Evolutionary conservation across 2,888 invertebrate genomes (phyloP), one percentile per base, ranked within the genome.

Genomic region (Cryptus armator): DNA sequence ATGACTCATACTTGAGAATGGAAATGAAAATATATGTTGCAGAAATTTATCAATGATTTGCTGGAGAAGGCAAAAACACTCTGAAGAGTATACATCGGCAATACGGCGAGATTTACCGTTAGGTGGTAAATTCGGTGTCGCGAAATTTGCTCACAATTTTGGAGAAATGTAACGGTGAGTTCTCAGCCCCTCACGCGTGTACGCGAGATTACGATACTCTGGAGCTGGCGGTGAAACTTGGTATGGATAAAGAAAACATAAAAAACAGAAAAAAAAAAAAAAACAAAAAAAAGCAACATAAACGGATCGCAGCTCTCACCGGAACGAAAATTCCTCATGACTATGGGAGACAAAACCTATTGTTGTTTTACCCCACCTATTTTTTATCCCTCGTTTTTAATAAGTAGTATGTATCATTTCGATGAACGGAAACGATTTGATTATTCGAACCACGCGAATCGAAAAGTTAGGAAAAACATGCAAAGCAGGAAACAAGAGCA

Each of bases 21-120:
- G 37, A n/a, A 59, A 56, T 29, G 29, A 6, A 43, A 19, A 59
- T 62, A 12, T 93, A 91, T 90, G 91, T 96, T 96, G 84, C 95
- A 97, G 97, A 98, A 97, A 96, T 98, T 98, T 94, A 97, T 98
- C 94, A 97, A 97, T 93, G 98, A 98, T 94, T 95, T 98, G 93
- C 95, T 98, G 94, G 97, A 97, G 94, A 97, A 97, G 94, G 97
- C 97, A 93, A 98, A 98, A 95, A 98, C 98, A 93, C 96, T 98
- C 94, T 97, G 97, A 96, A 94, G 89, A 83, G 86, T 86, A 82
- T 86, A 85, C 86, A 72, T 83, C 85, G 32, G 75, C 70, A 81
- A 86, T 74, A 83, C 85, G 84, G 81, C 76, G 84, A 86, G 86
- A 84, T 83, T 62, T 83, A 86, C 85, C 81, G 85, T 81, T 86